phyloP scores from a whole-genome alignment of 2,888 invertebrate species.

The Eristalinus sepulchralis region DNA sequence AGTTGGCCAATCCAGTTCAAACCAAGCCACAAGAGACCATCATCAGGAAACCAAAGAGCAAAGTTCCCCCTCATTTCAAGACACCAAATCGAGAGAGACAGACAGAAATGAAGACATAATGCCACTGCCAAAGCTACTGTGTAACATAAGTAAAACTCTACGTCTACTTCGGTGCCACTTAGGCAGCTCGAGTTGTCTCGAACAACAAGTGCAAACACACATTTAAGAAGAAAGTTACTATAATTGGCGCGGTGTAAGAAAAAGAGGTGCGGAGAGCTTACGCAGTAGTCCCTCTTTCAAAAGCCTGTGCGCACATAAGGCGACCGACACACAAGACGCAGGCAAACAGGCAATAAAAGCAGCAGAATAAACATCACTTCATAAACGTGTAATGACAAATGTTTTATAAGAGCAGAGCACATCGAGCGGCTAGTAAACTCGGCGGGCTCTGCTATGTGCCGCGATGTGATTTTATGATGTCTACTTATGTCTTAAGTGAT shows the following conservation, averaged over 20 bases:
- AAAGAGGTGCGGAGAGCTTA: conserved; percentile 16
- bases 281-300: not conserved
- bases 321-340: not conserved
- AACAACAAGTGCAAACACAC: conserved; percentile 37
- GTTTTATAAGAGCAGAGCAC: conserved; percentile 27
- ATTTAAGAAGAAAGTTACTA: conserved; percentile 56
- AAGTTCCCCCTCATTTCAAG: not conserved
- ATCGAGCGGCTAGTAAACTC: conserved; percentile 13
- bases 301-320: conserved; percentile 24
- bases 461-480: conserved; percentile 57
- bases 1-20: not conserved
- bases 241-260: conserved; percentile 38
- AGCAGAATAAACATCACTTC: conserved; percentile 28
- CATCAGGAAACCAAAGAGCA: not conserved
- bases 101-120: conserved; percentile 28
- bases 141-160: conserved; percentile 15
- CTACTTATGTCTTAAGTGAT: conserved; percentile 54
- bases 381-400: conserved; percentile 48
- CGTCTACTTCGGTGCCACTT: conserved; percentile 8
- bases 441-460: not conserved
- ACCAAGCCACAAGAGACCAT: not conserved
- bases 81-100: conserved; percentile 13
- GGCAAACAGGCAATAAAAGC: conserved; percentile 11
- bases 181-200: conserved; percentile 8
- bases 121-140: conserved; percentile 2